These are phyloP conservation scores for Proteles cristata DNA, from an alignment of 2,113 vertebrate genomes.

Conservation along the genomic window DNA sequence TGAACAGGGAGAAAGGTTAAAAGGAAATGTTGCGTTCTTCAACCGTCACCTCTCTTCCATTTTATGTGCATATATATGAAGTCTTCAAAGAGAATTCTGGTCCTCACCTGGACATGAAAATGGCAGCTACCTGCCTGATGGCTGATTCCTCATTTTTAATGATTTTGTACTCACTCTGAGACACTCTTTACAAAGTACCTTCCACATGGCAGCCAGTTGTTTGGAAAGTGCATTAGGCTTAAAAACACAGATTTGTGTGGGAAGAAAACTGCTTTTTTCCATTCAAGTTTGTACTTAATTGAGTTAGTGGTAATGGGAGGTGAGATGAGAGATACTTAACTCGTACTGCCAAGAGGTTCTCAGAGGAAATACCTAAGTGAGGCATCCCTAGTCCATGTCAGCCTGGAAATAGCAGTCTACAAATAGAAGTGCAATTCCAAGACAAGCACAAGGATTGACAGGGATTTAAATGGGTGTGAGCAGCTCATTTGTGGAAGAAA, in stretches of 20 bases:
- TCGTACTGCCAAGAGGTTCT: neutral
- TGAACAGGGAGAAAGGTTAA: neutral
- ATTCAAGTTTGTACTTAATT: constrained; percentile 62
- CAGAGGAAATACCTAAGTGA: neutral
- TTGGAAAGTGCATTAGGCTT: constrained; percentile 67
- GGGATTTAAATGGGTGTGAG: neutral
- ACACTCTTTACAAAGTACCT: constrained; percentile 51
- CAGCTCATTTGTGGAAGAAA: neutral
- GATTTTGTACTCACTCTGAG: constrained; percentile 53
- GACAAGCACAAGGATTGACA: neutral
- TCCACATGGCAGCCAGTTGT: constrained; percentile 59
- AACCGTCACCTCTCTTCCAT: neutral
- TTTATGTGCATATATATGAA: neutral
- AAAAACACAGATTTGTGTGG: constrained; percentile 68
- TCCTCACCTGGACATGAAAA: constrained; percentile 52
- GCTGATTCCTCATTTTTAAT: constrained; percentile 72
- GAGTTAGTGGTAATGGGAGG: constrained; percentile 31
- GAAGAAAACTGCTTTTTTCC: constrained; percentile 47
- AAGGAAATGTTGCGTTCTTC: neutral
- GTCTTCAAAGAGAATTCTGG: neutral
- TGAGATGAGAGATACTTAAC: constrained; percentile 49
- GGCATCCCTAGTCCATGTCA: neutral
- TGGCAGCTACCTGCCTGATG: constrained; percentile 7
- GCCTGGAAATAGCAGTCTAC: neutral
- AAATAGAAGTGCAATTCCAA: neutral